Base-by-base conservation (phyloP, 1,140 invertebrate genomes). In the Drosophila ambigua region DNA sequence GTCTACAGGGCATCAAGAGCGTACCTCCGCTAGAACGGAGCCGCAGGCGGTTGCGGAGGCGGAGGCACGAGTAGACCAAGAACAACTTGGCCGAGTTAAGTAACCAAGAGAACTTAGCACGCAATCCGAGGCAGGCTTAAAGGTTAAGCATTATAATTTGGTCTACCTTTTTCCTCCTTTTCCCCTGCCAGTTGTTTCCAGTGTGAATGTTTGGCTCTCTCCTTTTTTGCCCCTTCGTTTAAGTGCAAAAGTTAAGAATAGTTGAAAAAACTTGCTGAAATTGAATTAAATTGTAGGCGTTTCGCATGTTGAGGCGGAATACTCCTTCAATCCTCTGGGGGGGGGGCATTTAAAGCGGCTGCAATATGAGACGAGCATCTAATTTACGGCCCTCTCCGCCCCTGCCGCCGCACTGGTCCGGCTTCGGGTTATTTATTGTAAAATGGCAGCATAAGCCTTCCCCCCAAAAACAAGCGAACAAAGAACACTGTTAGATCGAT, bases 61-160 rank as follows among this genome's bases (percentile, higher is more conserved):
- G 35, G 49, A 26, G 52, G 46, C 48, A 51, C 35, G 49, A 43
- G 52, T 41, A n/a, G 23, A 31, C 43, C 62, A 54, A 44, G 60
- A 48, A 68, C 72, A 50, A 67, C 76, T 67, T 73, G 75, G 39
- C 75, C 73, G 58, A 78, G 79, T 79, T 83, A 59, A 66, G 74
- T 57, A 83, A 67, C 72, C 77, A 64, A 71, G 72, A 67, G 58
- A 82, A 87, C 82, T 87, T 88, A 75, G 79, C 82, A 87, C 82
- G 82, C 82, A 82, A 87, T 87, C 82, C 78, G 55, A 69, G 73
- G 73, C 75, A 66, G 66, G 71, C 82, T 87, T 88, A 82, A 88
- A 88, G 82, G 83, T 82, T 88, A 76, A 88, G 82, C 82, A 87
- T 88, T 88, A 87, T 88, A 88, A 87, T 88, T 85, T 87, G 66